Evolutionary conservation across 2,888 invertebrate genomes (phyloP).

Genomic region (Lacanobia oleracea): DNA sequence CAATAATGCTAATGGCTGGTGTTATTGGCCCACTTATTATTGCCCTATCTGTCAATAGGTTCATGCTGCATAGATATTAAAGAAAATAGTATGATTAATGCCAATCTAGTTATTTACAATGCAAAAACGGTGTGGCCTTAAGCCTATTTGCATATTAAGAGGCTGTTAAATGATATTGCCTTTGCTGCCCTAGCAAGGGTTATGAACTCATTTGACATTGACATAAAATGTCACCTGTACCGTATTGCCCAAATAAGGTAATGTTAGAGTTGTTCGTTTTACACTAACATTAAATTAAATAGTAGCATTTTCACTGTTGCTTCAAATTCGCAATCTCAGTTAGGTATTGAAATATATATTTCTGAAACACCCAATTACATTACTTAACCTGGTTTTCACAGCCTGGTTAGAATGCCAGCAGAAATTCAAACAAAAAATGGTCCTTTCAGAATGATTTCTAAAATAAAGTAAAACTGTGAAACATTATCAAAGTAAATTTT

Average conservation of each 20-base stretch:
- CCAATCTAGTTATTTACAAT: constrained; percentile 45
- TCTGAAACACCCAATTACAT: constrained; percentile 21
- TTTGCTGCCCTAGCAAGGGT: constrained; percentile 6
- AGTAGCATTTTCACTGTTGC: background rate
- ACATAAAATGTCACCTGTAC: constrained; percentile 3
- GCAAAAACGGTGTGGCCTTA: constrained; percentile 26
- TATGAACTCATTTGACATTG: constrained; percentile 27
- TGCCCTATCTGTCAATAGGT: constrained; percentile 71
- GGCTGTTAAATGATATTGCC: constrained; percentile 13
- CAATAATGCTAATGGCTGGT: constrained; percentile 66
- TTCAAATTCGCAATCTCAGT: constrained; percentile 2
- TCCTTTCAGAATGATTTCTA: constrained; percentile 25
- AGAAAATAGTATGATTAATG: constrained; percentile 28
- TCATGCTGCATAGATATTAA: constrained; percentile 43
- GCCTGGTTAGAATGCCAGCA: background rate
- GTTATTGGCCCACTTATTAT: constrained; percentile 79
- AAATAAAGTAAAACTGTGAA: too few species aligned
- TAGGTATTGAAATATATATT: constrained; percentile 13
- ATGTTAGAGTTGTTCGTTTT: background rate
- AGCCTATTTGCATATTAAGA: constrained; percentile 8
- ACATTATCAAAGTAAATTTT: background rate
- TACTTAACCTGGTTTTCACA: constrained; percentile 16
- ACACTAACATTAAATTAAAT: background rate
- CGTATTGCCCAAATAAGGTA: background rate
- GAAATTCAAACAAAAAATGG: background rate